Percentiles rank a stretch among this genome's conserved stretches.
Evolutionary conservation across 2,888 invertebrate species (phyloP).

Genomic region (Tipula confusa): DNA sequence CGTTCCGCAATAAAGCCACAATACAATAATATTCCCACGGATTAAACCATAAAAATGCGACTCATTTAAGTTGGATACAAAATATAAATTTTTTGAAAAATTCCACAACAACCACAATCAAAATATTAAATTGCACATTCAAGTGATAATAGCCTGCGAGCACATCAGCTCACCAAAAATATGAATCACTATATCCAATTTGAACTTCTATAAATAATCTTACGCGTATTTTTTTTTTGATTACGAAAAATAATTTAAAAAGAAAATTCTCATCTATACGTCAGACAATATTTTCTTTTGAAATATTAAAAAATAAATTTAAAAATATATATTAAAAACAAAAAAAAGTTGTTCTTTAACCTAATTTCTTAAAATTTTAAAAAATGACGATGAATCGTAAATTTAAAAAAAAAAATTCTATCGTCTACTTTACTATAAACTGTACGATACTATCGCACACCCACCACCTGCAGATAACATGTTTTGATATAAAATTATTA

Average conservation of each 20-base stretch:
- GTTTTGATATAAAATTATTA: background rate
- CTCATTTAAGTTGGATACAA: no score
- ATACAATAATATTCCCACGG: no score
- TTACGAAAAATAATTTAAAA: background rate
- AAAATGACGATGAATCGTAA: background rate
- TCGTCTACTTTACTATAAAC: background rate
- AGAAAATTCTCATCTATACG: background rate
- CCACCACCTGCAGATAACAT: constrained; percentile 25
- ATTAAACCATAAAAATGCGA: no score
- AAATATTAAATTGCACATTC: no score
- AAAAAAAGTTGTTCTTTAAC: background rate
- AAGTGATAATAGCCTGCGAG: no score
- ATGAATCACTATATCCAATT: background rate
- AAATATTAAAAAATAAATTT: background rate
- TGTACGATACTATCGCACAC: background rate
- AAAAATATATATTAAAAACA: background rate
- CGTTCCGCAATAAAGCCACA: no score
- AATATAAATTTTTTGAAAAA: no score
- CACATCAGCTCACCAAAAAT: no score
- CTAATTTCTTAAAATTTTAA: background rate
- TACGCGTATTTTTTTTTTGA: no score
- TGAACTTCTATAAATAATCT: background rate
- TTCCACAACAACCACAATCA: no score
- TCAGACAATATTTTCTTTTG: background rate
- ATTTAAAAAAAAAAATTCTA: background rate